Base-by-base conservation (phyloP, 2,888 invertebrate species). In the Alitta virens region DNA sequence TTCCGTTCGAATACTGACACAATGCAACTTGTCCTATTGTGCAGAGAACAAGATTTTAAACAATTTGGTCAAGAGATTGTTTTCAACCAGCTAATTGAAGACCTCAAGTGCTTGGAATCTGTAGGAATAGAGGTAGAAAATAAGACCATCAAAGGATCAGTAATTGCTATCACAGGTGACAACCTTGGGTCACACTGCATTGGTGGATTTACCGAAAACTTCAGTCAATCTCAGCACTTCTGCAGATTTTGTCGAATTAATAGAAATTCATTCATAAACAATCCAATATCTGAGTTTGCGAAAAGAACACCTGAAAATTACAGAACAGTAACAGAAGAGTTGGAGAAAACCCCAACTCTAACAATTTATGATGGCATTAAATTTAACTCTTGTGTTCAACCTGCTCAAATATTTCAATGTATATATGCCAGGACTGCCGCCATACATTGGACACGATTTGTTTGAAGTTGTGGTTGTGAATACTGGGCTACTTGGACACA, bases 21-120 rank as follows among this genome's bases (percentile, higher is more conserved):
- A 25, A 26, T 53, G 9, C 65, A 56, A 18, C 61, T 61, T 56
- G 62, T 62, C 23, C 42, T 27, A 23, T 23, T 62, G 3, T 49
- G 49, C 49, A 21, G 16, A 21, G 49, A 49, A 23, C 18, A 49
- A n/a, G 18, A 49, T 49, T 18, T 9, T 16, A 23, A 18, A 21
- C 7, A 49, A 3, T 49, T 21, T 49, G 49, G 49, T 16, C 18
- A 3, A 3, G 16, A 49, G 3, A 16, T 18, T 3, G 49, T 49
- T 3, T 49, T 49, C 16, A 18, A 16, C 7, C 3, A 7, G 7
- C 49, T 49, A 5, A 18, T 49, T 23, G 23, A 49, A 21, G 49
- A 49, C 16, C 49, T 49, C 23, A 49, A 49, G 23, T 18, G 3
- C 5, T 16, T 49, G 49, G 49, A 49, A 49, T 5, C 5, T 21